Conservation (phyloP, 2,888 invertebrate species). For the Tachina grossa region DNA sequence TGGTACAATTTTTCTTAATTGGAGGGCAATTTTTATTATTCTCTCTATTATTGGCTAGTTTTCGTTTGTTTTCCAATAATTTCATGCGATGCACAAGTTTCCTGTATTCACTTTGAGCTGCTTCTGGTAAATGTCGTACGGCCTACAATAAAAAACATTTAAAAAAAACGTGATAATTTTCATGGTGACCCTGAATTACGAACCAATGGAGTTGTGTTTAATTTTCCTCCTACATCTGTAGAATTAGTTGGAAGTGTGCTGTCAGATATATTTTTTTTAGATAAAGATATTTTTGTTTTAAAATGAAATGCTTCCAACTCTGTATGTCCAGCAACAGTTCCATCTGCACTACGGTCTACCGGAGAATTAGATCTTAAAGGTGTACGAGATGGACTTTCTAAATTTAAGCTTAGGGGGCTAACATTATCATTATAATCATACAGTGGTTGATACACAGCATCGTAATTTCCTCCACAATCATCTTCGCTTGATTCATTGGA, state of each 20-base stretch:
- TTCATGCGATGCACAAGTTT: constrained; percentile 81
- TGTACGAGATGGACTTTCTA: constrained; percentile 77
- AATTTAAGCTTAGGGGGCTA: constrained; percentile 78
- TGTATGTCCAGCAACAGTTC: constrained; percentile 16
- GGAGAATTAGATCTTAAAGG: constrained; percentile 78
- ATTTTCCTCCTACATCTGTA: background rate
- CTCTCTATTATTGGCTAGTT: background rate
- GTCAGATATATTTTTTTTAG: background rate
- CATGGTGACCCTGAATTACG: background rate
- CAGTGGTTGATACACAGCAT: constrained; percentile 47
- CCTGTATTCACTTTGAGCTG: constrained; percentile 82
- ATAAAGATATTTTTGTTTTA: constrained; percentile 76
- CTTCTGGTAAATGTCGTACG: constrained; percentile 81
- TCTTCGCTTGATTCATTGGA: constrained; percentile 78
- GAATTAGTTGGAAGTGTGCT: constrained; percentile 73
- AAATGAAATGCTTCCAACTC: constrained; percentile 77
- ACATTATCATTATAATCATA: constrained; percentile 76
- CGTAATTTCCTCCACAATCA: constrained; percentile 62
- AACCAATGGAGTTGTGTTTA: constrained; percentile 38
- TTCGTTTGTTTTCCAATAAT: constrained; percentile 79
- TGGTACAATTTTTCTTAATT: background rate
- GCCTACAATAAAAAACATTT: constrained; percentile 75
- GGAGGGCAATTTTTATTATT: background rate
- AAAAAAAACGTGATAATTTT: constrained; percentile 25
- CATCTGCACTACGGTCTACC: constrained; percentile 67